Base-by-base conservation (phyloP, 2,113 vertebrate genomes). In the Uria lomvia region DNA sequence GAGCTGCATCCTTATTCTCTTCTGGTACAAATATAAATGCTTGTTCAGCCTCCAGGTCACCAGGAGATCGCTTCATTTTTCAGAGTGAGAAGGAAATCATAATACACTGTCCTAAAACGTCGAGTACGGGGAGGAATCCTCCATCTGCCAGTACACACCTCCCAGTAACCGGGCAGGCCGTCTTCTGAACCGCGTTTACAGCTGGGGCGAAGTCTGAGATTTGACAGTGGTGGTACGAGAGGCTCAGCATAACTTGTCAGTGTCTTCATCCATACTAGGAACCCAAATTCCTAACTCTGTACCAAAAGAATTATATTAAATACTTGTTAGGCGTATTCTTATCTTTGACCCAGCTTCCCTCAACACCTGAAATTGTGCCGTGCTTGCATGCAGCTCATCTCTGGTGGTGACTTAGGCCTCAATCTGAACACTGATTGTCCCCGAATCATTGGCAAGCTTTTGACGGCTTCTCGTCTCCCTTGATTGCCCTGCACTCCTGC, bases 331-430 rank as follows among this genome's bases (percentile, higher is more conserved):
- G 42, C 12, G 0, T 8, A 23, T 73, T 96, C 86, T 98, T 84
- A 98, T 98, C 98, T 97, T 98, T 98, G 73, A 92, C 98, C 88
- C 98, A 98, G 88, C 98, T 98, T 43, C 98, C 98, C 42, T 98
- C 97, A 52, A 98, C 97, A 32, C 98, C 98, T n/a, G 98, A 94
- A 73, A 98, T 97, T 1, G 97, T 96, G 30, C 97, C 5, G 97
- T 96, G 23, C 97, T 98, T 76, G 98, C 96, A 27, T 97, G 98
- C 26, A 98, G 97, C 50, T 98, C 98, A 30, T 98, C 98, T 65
- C 92, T 55, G 98, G 95, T 52, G 98, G 97, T 8, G 97, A 65
- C 30, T 91, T 71, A 19, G 88, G 50, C 60, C 50, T 90, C n/a
- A 68, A 81, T 1, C 76, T 67, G 45, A 76, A 58, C 40, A 63